These are phyloP conservation scores for Acronicta alni DNA, from an alignment of 2,888 invertebrate genomes.

Conservation along the genomic window DNA sequence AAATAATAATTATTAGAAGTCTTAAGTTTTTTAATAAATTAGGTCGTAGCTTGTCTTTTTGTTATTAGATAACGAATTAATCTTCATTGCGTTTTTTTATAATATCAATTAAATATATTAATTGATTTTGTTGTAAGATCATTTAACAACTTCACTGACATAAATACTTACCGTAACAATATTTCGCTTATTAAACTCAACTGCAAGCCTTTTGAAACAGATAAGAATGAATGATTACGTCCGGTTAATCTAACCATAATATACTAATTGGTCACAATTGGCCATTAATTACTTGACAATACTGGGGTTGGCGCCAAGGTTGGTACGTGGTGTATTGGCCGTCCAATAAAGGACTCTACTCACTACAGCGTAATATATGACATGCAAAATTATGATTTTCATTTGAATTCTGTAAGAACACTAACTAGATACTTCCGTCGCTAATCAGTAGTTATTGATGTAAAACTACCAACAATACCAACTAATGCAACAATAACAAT, in stretches of 20 bases:
- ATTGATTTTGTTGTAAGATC: constrained; percentile 1
- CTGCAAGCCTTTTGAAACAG: constrained; percentile 16
- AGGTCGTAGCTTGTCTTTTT: no score
- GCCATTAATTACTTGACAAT: constrained; percentile 25
- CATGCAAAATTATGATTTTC: neutral
- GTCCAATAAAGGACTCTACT: constrained; percentile 10
- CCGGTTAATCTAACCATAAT: constrained; percentile 28
- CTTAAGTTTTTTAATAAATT: no score
- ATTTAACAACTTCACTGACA: constrained; percentile 14
- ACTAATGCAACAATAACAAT: no score
- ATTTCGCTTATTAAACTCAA: constrained; percentile 16
- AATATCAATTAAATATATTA: constrained; percentile 3
- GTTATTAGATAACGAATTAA: no score
- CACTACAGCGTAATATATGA: neutral
- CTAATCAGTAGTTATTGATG: no score
- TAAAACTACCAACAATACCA: no score
- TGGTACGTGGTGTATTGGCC: constrained; percentile 31
- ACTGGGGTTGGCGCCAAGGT: constrained; percentile 43
- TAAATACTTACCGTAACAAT: constrained; percentile 32
- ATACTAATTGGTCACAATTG: constrained; percentile 45
- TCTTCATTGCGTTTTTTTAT: no score
- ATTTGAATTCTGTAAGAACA: no score
- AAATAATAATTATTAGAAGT: no score
- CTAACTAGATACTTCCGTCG: no score
- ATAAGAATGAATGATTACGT: constrained; percentile 29